Evolutionary conservation across 2,113 vertebrate genomes (phyloP), one percentile per base, ranked within the genome.

Genomic region (Silurus meridionalis): DNA sequence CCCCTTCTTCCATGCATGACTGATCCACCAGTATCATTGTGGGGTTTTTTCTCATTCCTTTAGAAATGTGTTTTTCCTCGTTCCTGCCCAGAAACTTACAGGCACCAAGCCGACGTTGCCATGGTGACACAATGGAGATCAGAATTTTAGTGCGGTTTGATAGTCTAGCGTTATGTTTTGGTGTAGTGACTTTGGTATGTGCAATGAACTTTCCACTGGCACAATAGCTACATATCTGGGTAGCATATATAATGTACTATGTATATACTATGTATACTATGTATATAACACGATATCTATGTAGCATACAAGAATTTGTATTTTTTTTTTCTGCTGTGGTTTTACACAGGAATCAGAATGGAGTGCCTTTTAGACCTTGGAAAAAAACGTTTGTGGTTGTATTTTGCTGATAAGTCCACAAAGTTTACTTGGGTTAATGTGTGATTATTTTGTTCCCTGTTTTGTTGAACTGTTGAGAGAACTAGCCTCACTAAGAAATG

Each of bases 81-180:
- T 84, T 85, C 53, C 37, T 77, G 17, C 81, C 46, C 10, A 84
- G 80, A 67, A 66, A 82, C 74, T 23, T 71, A 83, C 85, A 80
- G 48, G 86, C 79, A 81, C 77, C 58, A 78, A 83, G 23, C 85
- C 61, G 84, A 69, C 80, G 86, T 86, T 88, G 81, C 86, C 86
- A 88, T 88, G 75, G 86, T 37, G 50, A 89, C 58, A 57, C 50
- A 37, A 82, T 79, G 37, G 80, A 74, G 69, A 37, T 23, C 46
- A 83, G 74, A 83, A 86, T 80, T 74, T 83, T 64, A 46, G 52
- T 83, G 83, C 58, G 48, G 78, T 83, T 87, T 80, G 83, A 67
- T 63, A 83, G 83, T 10, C 57, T 50, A 87, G 74, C 53, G 50
- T 66, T 63, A 63, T 52, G 28, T 87, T 84, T 85, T 85, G 63